Evolutionary conservation across 2,888 invertebrate species (phyloP).

Genomic region (Baronia brevicornis): DNA sequence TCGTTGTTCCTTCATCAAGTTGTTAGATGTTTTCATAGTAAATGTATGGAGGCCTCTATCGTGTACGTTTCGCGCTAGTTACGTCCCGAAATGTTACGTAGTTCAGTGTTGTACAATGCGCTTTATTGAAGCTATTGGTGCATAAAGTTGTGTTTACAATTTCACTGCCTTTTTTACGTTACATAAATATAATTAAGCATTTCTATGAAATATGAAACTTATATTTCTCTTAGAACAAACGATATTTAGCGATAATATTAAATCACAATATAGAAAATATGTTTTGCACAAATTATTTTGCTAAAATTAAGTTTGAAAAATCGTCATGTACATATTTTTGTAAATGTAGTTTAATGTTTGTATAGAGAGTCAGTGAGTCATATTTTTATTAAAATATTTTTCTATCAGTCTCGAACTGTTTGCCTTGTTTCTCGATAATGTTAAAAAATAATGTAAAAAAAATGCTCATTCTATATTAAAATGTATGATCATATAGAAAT

Average conservation of each 20-base stretch:
- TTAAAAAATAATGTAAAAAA: conserved; percentile 7
- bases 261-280: no score
- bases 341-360: conserved; percentile 52
- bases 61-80: conserved; percentile 4
- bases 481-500: conserved; percentile 3
- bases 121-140: conserved; percentile 20
- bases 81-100: conserved; percentile 7
- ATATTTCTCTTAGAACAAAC: no score
- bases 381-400: conserved; percentile 69
- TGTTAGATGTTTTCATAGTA: neutral
- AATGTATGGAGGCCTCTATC: neutral
- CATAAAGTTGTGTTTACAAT: conserved; percentile 29
- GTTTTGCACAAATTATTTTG: conserved; percentile 18
- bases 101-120: conserved; percentile 10
- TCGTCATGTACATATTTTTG: conserved; percentile 49
- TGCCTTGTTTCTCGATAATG: conserved; percentile 17
- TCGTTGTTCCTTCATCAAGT: no score
- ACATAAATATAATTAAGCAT: conserved; percentile 19
- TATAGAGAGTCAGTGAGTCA: conserved; percentile 54
- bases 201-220: no score
- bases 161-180: conserved; percentile 35
- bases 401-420: conserved; percentile 43
- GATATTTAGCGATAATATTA: no score
- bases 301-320: conserved; percentile 17
- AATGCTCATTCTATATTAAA: conserved; percentile 5